Evolutionary conservation across 2,797 vertebrate genomes (phyloP).

Genomic region (Gephyroberyx darwinii): DNA sequence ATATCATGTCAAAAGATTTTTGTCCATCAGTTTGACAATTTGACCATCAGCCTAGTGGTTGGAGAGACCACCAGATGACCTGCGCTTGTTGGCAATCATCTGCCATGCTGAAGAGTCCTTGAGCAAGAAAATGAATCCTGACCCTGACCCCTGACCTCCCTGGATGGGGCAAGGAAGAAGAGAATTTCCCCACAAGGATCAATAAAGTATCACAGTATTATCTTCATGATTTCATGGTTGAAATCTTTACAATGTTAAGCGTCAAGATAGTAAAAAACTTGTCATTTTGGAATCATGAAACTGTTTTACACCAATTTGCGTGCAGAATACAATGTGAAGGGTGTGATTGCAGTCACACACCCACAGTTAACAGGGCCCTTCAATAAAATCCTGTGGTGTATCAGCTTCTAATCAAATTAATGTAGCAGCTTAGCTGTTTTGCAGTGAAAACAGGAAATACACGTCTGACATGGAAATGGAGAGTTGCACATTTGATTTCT

Average conservation of each 20-base stretch:
- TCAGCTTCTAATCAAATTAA: too few relatives aligned
- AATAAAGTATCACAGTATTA: conserved; percentile 4
- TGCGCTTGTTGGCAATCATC: conserved; percentile 5
- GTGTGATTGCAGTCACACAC: too few relatives aligned
- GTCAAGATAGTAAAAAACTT: not conserved
- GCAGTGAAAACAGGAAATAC: too few relatives aligned
- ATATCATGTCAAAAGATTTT: not conserved
- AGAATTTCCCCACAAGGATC: not conserved
- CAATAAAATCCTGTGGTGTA: too few relatives aligned
- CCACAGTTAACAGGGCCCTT: too few relatives aligned
- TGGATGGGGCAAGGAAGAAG: conserved; percentile 4
- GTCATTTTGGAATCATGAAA: too few relatives aligned
- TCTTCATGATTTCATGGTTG: too few relatives aligned
- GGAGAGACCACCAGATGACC: not conserved
- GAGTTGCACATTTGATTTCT: not conserved
- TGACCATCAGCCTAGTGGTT: not conserved
- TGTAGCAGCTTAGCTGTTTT: too few relatives aligned
- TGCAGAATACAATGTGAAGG: too few relatives aligned
- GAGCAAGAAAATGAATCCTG: conserved; percentile 1
- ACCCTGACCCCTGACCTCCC: conserved; percentile 14
- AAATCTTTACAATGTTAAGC: not conserved
- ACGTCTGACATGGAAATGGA: too few relatives aligned
- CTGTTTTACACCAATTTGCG: too few relatives aligned
- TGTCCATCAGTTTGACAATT: conserved; percentile 2
- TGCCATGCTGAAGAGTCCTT: conserved; percentile 6